A percentile compares a stretch with the other conserved stretches of the same genome.
Conservation (phyloP, 2,888 invertebrate genomes). For the Achlya flavicornis region DNA sequence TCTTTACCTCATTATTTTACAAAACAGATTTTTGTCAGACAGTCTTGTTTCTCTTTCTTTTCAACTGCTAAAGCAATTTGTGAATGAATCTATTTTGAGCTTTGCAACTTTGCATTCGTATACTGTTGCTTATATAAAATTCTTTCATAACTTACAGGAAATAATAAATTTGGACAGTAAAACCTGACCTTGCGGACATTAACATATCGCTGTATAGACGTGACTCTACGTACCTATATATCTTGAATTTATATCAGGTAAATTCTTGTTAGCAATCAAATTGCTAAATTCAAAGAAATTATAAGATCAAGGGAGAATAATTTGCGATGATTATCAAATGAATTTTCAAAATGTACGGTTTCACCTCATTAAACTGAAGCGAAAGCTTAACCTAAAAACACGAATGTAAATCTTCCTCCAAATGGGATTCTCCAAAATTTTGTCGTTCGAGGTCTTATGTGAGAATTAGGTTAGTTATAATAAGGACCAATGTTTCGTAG, state of each 20-base stretch:
- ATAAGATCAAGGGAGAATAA: no score
- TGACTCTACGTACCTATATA: background rate
- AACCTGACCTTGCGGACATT: constrained; percentile 41
- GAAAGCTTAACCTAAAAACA: constrained; percentile 3
- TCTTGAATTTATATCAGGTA: background rate
- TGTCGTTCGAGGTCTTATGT: background rate
- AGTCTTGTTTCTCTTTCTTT: background rate
- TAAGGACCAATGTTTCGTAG: background rate
- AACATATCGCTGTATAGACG: background rate
- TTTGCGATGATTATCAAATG: no score
- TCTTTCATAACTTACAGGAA: constrained; percentile 42
- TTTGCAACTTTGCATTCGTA: background rate
- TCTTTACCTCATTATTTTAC: background rate
- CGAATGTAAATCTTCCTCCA: background rate
- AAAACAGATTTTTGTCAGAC: background rate
- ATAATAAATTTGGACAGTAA: constrained; percentile 46
- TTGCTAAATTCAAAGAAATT: no score
- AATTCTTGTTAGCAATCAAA: background rate
- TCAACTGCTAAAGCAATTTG: background rate
- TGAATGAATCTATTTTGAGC: background rate
- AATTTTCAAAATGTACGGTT: no score
- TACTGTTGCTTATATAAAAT: constrained; percentile 26
- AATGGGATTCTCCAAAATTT: background rate
- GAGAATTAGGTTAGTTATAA: background rate
- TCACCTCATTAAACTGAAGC: constrained; percentile 2